phyloP scores from a whole-genome alignment of 2,888 invertebrate species.

The Cataglyphis albicans region DNA sequence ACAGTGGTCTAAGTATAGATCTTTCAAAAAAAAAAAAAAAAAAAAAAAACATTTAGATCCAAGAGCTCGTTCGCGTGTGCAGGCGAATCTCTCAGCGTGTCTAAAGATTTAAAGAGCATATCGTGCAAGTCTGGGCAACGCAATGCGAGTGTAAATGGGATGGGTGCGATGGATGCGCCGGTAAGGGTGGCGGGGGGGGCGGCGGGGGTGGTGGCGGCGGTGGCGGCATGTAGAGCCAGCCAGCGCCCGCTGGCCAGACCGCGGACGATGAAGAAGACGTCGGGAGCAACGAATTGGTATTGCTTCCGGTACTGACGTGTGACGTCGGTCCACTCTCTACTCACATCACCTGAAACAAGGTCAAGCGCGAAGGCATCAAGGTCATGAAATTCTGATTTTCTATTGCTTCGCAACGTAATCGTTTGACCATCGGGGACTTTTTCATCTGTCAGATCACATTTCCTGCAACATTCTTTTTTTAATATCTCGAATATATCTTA shows the following conservation, averaged over 20 bases:
- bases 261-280: constrained; percentile 72
- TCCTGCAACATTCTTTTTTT: not conserved
- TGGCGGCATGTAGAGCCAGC: constrained; percentile 82
- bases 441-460: not conserved
- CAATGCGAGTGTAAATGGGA: constrained; percentile 81
- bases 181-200: constrained; percentile 68
- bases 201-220: constrained; percentile 73
- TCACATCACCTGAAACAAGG: constrained; percentile 86
- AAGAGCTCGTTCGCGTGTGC: not conserved
- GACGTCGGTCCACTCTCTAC: constrained; percentile 86
- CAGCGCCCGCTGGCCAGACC: constrained; percentile 80
- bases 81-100: not conserved
- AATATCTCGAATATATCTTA: not conserved
- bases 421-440: not conserved
- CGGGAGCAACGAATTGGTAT: constrained; percentile 69
- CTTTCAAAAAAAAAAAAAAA: not conserved
- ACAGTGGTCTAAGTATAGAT: not conserved
- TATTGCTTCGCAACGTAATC: not conserved
- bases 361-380: not conserved
- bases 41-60: not conserved
- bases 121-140: constrained; percentile 84
- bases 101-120: constrained; percentile 83
- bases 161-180: constrained; percentile 69
- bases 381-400: not conserved
- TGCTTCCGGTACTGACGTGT: constrained; percentile 68